Evolutionary conservation across 1,140 invertebrate species (phyloP).

Genomic region (Euura saliciscinereae): DNA sequence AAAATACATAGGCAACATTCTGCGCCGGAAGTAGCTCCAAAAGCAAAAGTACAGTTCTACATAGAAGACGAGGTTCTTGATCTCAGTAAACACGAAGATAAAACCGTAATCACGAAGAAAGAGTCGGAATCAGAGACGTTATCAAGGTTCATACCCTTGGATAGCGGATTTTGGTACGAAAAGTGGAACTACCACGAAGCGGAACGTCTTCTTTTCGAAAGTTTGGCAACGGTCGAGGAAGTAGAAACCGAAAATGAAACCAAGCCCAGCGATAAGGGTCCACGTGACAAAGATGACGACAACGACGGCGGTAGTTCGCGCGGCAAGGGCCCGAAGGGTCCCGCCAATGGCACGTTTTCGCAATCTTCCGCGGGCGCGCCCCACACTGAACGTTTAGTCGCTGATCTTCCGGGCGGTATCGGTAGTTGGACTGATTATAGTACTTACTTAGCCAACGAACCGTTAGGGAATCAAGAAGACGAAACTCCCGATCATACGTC

Average conservation of each 20-base stretch:
- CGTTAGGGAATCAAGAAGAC: slow-evolving; percentile 33
- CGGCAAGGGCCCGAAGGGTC: slow-evolving; percentile 13
- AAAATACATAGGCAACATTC: neutral
- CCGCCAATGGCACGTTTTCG: slow-evolving; percentile 22
- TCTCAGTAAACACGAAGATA: slow-evolving; percentile 35
- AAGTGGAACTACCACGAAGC: slow-evolving; percentile 68
- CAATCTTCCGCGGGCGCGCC: slow-evolving; percentile 31
- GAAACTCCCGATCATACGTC: slow-evolving; percentile 24
- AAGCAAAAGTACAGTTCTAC: slow-evolving; percentile 48
- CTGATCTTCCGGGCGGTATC: slow-evolving; percentile 77
- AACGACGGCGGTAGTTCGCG: slow-evolving; percentile 66
- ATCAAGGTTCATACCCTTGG: slow-evolving; percentile 45
- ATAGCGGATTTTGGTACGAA: slow-evolving; percentile 66
- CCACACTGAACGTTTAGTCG: slow-evolving; percentile 71
- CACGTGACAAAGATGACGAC: slow-evolving; percentile 59
- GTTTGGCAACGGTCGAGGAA: slow-evolving; percentile 47
- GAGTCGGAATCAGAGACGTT: slow-evolving; percentile 25
- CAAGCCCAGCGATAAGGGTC: slow-evolving; percentile 35
- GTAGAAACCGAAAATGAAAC: slow-evolving; percentile 52
- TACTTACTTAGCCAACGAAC: slow-evolving; percentile 73
- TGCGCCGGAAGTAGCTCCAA: slow-evolving; percentile 12
- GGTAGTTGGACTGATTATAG: slow-evolving; percentile 84
- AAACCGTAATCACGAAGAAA: slow-evolving; percentile 10
- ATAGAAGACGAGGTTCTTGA: slow-evolving; percentile 47
- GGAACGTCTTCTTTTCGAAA: slow-evolving; percentile 63